These are phyloP conservation scores for Takifugu bimaculatus DNA, from an alignment of 2,113 vertebrate species.

Conservation along the genomic window DNA sequence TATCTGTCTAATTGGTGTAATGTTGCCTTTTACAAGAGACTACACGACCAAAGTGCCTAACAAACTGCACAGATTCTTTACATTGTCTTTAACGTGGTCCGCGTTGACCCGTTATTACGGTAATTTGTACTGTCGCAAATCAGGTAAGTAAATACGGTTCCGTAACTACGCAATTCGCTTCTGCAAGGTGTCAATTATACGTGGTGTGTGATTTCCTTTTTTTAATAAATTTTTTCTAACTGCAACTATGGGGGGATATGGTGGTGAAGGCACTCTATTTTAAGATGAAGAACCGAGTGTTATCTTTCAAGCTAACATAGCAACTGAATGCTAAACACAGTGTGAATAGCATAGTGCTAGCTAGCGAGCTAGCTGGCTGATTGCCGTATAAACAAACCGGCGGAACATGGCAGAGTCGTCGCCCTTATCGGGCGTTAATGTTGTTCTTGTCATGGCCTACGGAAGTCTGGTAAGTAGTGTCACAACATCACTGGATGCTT, in stretches of 20 bases:
- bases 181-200: neutral
- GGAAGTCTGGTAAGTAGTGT: conserved; percentile 87
- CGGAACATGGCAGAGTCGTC: conserved; percentile 60
- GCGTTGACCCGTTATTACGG: conserved; percentile 38
- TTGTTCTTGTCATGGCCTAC: conserved; percentile 94
- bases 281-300: neutral
- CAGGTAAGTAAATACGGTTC: neutral
- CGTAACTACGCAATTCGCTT: conserved; percentile 15
- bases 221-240: no score
- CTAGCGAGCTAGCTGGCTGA: neutral
- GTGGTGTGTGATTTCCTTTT: no score
- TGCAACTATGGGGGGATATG: no score
- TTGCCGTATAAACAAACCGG: neutral
- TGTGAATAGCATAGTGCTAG: conserved; percentile 1
- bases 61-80: no score
- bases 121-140: conserved; percentile 31
- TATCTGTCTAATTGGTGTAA: no score
- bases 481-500: neutral
- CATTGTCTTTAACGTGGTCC: neutral
- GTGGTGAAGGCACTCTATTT: neutral
- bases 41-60: no score
- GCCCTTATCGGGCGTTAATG: conserved; percentile 87
- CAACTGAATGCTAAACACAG: no score
- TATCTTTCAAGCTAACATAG: conserved; percentile 21
- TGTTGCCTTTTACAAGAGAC: no score